A percentile compares a stretch with the other conserved stretches of the same genome.
Evolutionary conservation across 2,888 invertebrate genomes (phyloP).

Genomic region (Melanargia galathea): DNA sequence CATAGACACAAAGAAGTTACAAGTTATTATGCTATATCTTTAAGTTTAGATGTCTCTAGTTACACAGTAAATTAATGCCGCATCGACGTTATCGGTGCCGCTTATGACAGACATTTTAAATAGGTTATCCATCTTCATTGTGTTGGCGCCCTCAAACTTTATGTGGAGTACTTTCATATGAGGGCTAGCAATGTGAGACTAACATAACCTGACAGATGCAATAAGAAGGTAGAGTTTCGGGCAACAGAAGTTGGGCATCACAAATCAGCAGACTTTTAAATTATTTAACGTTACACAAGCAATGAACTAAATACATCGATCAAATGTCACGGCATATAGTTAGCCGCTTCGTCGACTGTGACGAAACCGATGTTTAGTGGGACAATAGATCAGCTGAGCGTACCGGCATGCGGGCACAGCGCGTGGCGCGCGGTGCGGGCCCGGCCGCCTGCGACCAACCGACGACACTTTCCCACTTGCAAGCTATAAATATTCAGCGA

Average conservation of each 20-base stretch:
- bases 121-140: conserved; percentile 28
- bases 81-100: conserved; percentile 28
- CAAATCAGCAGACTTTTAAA: conserved; percentile 10
- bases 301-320: conserved; percentile 38
- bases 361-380: conserved; percentile 52
- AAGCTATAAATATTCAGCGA: conserved; percentile 74
- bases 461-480: conserved; percentile 71
- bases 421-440: conserved; percentile 42
- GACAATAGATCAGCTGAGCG: conserved; percentile 69
- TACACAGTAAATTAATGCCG: conserved; percentile 31
- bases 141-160: conserved; percentile 18
- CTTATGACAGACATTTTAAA: conserved; percentile 32
- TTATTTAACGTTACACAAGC: conserved; percentile 20
- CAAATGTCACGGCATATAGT: conserved; percentile 51
- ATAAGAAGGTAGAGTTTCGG: not conserved
- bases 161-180: not conserved
- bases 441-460: conserved; percentile 45
- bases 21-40: not conserved
- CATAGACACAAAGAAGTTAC: conserved; percentile 17
- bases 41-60: conserved; percentile 24
- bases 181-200: not conserved
- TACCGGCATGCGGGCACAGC: conserved; percentile 44
- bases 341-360: conserved; percentile 52
- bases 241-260: not conserved
- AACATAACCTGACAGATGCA: not conserved